A percentile compares a stretch with the other conserved stretches of the same genome.
These are phyloP conservation scores for Amiota mariae DNA, from an alignment of 2,888 invertebrate genomes.

Conservation along the genomic window DNA sequence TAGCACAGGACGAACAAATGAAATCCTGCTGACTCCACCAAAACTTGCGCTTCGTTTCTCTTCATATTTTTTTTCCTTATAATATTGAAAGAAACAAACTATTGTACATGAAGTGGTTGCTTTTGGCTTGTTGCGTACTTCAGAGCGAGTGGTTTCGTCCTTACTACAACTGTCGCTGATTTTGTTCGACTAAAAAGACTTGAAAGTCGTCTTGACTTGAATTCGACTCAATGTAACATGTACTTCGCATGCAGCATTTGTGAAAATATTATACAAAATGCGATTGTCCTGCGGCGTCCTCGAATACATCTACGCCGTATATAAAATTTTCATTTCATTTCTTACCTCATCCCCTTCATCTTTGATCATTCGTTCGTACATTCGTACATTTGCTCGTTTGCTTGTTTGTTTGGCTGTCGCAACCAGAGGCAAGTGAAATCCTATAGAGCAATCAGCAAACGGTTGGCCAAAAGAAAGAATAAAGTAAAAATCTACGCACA, in stretches of 20 bases:
- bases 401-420: constrained; percentile 21
- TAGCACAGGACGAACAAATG: constrained; percentile 1
- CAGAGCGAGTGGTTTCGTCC: not conserved
- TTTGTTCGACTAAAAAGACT: not conserved
- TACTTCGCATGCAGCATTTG: not conserved
- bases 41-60: not conserved
- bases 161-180: too few species aligned
- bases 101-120: constrained; percentile 14
- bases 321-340: not conserved
- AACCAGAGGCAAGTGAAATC: constrained; percentile 24
- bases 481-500: constrained; percentile 6
- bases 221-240: not conserved
- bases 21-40: constrained; percentile 25
- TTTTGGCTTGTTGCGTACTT: constrained; percentile 1
- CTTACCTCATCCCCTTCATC: not conserved
- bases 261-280: constrained; percentile 8
- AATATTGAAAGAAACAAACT: not conserved
- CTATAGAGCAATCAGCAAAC: constrained; percentile 27
- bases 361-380: constrained; percentile 4
- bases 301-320: not conserved
- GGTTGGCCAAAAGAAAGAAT: constrained; percentile 6
- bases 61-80: constrained; percentile 8
- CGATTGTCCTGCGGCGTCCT: constrained; percentile 25
- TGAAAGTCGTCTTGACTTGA: not conserved
- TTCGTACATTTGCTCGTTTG: not conserved